Evolutionary conservation across 2,113 vertebrate genomes (phyloP), one percentile per base, ranked within the genome.

Genomic region (Poeciliopsis retropinna): DNA sequence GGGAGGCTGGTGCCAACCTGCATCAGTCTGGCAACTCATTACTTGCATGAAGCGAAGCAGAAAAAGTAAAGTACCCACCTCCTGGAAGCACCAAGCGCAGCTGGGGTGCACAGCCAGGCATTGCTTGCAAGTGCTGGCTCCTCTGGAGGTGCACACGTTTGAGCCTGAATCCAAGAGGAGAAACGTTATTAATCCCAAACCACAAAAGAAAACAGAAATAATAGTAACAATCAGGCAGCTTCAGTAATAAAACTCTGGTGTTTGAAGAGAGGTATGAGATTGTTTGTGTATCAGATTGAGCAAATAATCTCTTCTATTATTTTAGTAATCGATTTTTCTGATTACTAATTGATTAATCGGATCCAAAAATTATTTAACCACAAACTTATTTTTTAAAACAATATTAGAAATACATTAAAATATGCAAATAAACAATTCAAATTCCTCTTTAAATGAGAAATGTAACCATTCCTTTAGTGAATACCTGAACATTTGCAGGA

Each of bases 41-140:
- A 34, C 34, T 29, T 72, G 5, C 64, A 67, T 72, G 60, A 75
- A 86, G 61, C 51, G 67, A 62, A 74, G 68, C 61, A 76, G 17
- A 76, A 34, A 69, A 41, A 4, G 14, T 14, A 74, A 73, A 76
- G 9, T 47, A 72, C 96, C 92, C 90, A 98, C 98, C 97, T 97
- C 92, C 34, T 95, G 94, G 1, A 95, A 95, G 87, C 97, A 99
- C 98, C 98, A 99, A 0, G 96, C 96, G 30, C 98, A 99, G 80
- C 89, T 90, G 2, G 96, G 96, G 88, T 96, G 96, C 64, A 97
- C 96, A 0, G 96, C 94, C 87, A 99, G 95, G 79, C 98, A 99
- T 51, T 98, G 94, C 85, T 96, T 95, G 80, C 98, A 99, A 82
- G 98, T 97, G 83, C 91, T 97, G 85, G 96, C 96, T 3, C 98